Evolutionary conservation across 1,140 invertebrate species (phyloP), one percentile per base, ranked within the genome.

Genomic region (Adoxophyes honmai): DNA sequence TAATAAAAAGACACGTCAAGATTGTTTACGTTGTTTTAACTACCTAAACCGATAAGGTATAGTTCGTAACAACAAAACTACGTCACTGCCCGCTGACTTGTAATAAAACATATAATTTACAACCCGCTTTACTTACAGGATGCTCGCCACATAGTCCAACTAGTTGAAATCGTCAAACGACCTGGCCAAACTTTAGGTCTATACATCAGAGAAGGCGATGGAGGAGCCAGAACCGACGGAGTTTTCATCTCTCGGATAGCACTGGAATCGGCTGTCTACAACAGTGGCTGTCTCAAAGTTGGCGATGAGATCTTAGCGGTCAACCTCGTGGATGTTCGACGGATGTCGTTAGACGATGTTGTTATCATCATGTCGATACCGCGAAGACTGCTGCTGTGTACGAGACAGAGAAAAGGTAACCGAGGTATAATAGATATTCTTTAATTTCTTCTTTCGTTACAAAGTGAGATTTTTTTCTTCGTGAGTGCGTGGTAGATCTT

Each of bases 341-440:
- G 96, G 72, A 99, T 99, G 98, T 98, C 96, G 65, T 90, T 99
- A 63, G 98, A 99, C 85, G 98, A 99, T 86, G 98, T 99, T 36
- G 98, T 99, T 53, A 98, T 99, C 71, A 96, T 99, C 71, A 99
- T 99, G 97, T 99, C 97, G 68, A 99, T 99, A 89, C 98, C 98
- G 0, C 92, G 98, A 72, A 93, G 98, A 68, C 91, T 99, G 68
- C 94, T 99, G 15, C 91, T 99, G 52, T 97, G 96, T 59, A 98
- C 97, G 39, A 92, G 97, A 62, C 95, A 94, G 70, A 91, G 94
- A 58, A 93, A 93, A 85, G 91, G 91, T 83, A 73, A 64, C 21
- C 2, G 21, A 28, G 21, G 21, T 28, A 28, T 28, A 28, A 28
- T 28, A 28, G 21, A 6, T 3, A 28, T 28, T 28, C 6, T 3